These are phyloP conservation scores for Bradysia coprophila DNA, from an alignment of 1,140 invertebrate species.

Conservation along the genomic window DNA sequence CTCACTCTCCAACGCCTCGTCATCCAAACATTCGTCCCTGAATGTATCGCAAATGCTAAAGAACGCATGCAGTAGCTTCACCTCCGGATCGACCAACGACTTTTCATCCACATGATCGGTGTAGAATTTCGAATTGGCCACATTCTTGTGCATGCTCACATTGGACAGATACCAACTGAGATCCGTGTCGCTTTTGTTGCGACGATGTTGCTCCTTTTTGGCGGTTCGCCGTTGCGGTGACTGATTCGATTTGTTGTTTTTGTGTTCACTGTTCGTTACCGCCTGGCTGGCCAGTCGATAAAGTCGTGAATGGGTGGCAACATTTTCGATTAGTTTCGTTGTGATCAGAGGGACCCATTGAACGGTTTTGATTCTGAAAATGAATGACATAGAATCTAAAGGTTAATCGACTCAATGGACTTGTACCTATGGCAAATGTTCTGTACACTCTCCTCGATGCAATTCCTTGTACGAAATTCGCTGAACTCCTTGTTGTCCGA, in stretches of 20 bases:
- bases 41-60: conserved; percentile 2
- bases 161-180: conserved; percentile 36
- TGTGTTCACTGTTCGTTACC: background rate
- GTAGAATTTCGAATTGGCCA: conserved; percentile 27
- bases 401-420: too few species aligned
- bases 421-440: conserved; percentile 25
- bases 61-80: conserved; percentile 3
- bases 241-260: conserved; percentile 2
- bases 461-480: conserved; percentile 12
- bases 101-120: conserved; percentile 14
- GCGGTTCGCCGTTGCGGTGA: background rate
- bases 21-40: conserved; percentile 2
- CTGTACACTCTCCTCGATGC: conserved; percentile 31
- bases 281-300: conserved; percentile 29
- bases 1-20: conserved; percentile 2
- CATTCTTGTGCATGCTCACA: conserved; percentile 11
- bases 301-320: conserved; percentile 70
- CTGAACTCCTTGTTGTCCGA: conserved; percentile 30
- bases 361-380: conserved; percentile 58
- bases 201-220: conserved; percentile 26
- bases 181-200: conserved; percentile 54
- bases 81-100: conserved; percentile 4
- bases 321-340: conserved; percentile 72
- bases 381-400: conserved; percentile 4
- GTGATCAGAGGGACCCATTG: conserved; percentile 81